These are phyloP conservation scores for Bellardia bayeri DNA, from an alignment of 2,888 invertebrate species.

Conservation along the genomic window DNA sequence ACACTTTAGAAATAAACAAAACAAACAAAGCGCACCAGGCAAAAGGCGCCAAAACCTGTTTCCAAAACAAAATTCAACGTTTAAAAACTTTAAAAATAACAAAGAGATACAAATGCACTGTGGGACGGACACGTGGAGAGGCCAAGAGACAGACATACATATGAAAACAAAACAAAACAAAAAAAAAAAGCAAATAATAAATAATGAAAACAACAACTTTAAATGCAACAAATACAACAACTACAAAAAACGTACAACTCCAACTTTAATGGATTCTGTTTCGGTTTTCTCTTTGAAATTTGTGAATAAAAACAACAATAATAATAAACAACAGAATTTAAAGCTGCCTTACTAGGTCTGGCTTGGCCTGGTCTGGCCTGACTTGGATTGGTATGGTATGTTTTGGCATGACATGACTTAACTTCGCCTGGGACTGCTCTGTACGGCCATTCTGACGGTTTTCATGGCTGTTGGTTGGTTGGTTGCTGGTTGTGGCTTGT, in stretches of 20 bases:
- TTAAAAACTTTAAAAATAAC: conserved; percentile 44
- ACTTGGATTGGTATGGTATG: conserved; percentile 29
- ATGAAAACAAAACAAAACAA: conserved; percentile 39
- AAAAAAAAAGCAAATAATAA: conserved; percentile 59
- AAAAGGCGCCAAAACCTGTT: conserved; percentile 72
- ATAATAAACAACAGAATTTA: conserved; percentile 64
- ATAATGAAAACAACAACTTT: conserved; percentile 51
- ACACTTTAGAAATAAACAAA: conserved; percentile 31
- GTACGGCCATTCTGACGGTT: conserved; percentile 33
- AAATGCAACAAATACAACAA: conserved; percentile 56
- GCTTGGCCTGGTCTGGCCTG: conserved; percentile 6
- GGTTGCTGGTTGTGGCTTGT: neutral
- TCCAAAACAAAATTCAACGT: conserved; percentile 57
- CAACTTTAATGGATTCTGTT: conserved; percentile 71
- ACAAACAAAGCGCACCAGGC: conserved; percentile 26
- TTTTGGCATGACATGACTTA: too few species aligned
- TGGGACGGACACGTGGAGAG: conserved; percentile 9
- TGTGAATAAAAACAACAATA: conserved; percentile 47
- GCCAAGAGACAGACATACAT: conserved; percentile 31
- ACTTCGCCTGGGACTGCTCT: conserved; percentile 41
- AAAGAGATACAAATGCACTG: conserved; percentile 7
- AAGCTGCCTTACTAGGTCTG: conserved; percentile 47
- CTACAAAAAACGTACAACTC: conserved; percentile 44
- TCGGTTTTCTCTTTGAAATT: conserved; percentile 69
- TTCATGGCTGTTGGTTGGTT: conserved; percentile 45